These are phyloP conservation scores for Platorchestia sp. DNA, from an alignment of 1,140 invertebrate genomes.

Conservation along the genomic window DNA sequence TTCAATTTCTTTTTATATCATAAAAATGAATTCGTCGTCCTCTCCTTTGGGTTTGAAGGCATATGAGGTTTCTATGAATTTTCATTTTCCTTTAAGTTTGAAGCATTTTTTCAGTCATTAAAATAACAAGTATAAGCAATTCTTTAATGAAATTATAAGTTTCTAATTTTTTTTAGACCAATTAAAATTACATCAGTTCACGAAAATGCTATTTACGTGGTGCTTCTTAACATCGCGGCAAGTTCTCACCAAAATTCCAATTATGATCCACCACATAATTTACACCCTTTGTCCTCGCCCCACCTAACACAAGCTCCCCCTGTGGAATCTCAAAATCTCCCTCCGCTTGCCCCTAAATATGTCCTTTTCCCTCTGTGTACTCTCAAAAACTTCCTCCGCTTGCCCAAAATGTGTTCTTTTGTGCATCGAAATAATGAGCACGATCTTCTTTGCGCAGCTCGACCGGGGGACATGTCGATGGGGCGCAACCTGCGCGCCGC, in stretches of 20 bases:
- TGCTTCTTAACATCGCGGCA: not conserved
- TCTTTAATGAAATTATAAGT: not conserved
- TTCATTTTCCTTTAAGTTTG: too few species aligned
- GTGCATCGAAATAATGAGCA: not conserved
- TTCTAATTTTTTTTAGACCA: not conserved
- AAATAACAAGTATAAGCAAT: too few species aligned
- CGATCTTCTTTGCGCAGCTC: constrained; percentile 56
- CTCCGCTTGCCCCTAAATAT: not conserved
- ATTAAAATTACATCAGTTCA: not conserved
- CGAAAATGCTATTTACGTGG: not conserved
- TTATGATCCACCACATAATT: not conserved
- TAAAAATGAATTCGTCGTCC: not conserved
- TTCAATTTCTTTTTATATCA: not conserved
- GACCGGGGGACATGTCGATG: constrained; percentile 67
- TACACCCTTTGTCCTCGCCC: not conserved
- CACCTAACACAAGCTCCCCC: not conserved
- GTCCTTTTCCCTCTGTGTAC: not conserved
- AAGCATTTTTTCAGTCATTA: not conserved
- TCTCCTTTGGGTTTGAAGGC: not conserved
- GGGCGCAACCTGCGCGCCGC: constrained; percentile 65
- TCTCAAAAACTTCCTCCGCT: not conserved
- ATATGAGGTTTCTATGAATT: too few species aligned
- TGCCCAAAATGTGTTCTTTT: not conserved
- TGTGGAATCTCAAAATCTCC: not conserved
- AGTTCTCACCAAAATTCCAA: not conserved